Conservation (phyloP, 2,797 vertebrate species). For the Jordanella pulchra region DNA sequence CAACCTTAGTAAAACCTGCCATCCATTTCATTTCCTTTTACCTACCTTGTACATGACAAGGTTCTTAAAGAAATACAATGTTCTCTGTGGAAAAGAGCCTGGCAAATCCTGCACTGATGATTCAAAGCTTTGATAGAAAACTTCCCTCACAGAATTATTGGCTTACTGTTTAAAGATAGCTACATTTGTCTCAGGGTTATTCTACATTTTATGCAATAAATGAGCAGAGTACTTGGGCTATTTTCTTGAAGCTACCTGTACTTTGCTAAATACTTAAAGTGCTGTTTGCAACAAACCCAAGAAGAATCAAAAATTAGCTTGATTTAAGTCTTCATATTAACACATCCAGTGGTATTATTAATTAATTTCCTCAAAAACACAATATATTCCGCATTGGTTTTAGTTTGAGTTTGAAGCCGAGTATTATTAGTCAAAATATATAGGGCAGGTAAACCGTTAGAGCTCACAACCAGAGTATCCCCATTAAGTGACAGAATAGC, state of each 20-base stretch:
- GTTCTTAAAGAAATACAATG: slow-evolving; percentile 56
- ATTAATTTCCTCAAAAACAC: slow-evolving; percentile 3
- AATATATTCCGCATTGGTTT: slow-evolving; percentile 5
- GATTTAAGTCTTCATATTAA: slow-evolving; percentile 23
- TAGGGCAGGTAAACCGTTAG: slow-evolving; percentile 29
- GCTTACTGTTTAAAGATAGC: slow-evolving; percentile 46
- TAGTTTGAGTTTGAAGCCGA: slow-evolving; percentile 18
- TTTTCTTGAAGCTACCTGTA: slow-evolving; percentile 19
- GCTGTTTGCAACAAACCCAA: slow-evolving; percentile 35
- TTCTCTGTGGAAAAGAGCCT: slow-evolving; percentile 45
- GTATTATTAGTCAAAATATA: slow-evolving; percentile 32
- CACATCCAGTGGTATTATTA: slow-evolving; percentile 11
- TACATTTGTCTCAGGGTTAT: slow-evolving; percentile 51
- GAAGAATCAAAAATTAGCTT: slow-evolving; percentile 20
- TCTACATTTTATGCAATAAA: slow-evolving; percentile 34
- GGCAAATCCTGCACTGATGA: slow-evolving; percentile 54
- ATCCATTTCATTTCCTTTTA: slow-evolving; percentile 70
- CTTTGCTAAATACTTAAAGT: slow-evolving; percentile 37
- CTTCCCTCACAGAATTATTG: slow-evolving; percentile 54
- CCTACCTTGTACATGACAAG: slow-evolving; percentile 62
- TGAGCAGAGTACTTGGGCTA: slow-evolving; percentile 9
- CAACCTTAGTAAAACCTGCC: slow-evolving; percentile 61
- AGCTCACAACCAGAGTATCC: slow-evolving; percentile 47
- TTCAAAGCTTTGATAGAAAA: slow-evolving; percentile 62
- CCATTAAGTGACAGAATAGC: slow-evolving; percentile 56